Base-by-base conservation (phyloP, 2,797 vertebrate species). In the Megaceryle alcyon region DNA sequence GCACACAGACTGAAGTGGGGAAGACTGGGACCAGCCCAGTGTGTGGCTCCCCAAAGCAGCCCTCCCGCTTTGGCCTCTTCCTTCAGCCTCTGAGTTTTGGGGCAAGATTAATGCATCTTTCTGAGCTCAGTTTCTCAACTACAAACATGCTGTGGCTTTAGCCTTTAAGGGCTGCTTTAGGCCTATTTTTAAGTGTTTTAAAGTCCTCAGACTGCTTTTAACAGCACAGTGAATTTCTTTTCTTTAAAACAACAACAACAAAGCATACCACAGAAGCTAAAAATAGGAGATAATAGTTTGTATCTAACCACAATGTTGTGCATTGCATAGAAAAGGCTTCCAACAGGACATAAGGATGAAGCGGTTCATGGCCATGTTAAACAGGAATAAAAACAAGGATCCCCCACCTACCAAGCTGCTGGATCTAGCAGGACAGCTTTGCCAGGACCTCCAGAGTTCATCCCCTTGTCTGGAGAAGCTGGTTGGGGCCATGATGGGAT, bases 291-390 rank as follows among this genome's bases (percentile, higher is more conserved):
- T 60, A 43, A 82, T 49, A 33, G 12, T 44, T 91, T 87, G 91
- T 92, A 83, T 94, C 90, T 97, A 83, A 96, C 90, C 91, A 78
- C 90, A 90, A 20, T 69, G 90, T 94, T 70, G 53, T 91, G 59
- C 49, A 12, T 88, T 82, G 48, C 78, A 19, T 48, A 92, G 91
- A 68, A 84, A 60, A 91, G 54, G 17, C 53, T 79, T 61, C 41
- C 60, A 60, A 17, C 61, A 64, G 88, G 78, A 86, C 83, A 1
- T 16, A 15, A 81, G 39, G 73, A 96, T 98, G 97, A 87, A 97
- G 90, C 64, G 31, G 35, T 97, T 98, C 82, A 90, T 97, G 96
- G 92, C 56, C 69, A 88, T 97, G 94, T 91, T 98, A 80, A 88
- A 70, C 46, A 84, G 60, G 69, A 92, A 65, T 4, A 77, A 78